Evolutionary conservation across 2,888 invertebrate genomes (phyloP).

Genomic region (Tinea semifulvella): DNA sequence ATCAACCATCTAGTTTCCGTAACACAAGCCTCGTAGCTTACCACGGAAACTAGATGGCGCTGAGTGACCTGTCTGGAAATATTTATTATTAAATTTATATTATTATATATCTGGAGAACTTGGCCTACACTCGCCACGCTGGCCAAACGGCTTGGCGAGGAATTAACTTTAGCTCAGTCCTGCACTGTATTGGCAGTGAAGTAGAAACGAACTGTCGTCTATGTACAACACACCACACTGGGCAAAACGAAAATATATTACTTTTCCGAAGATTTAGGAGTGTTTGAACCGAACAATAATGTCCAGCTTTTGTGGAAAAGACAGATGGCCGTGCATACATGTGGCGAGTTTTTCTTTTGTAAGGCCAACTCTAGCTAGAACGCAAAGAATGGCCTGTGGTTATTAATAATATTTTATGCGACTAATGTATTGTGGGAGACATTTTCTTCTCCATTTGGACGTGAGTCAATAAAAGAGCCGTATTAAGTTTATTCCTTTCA

Average conservation of each 20-base stretch:
- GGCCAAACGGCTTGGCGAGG: no score
- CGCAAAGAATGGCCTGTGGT: conserved; percentile 26
- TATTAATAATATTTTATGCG: conserved; percentile 60
- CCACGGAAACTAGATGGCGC: no score
- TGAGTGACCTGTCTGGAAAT: no score
- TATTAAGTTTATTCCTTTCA: no score
- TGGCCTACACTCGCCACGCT: no score
- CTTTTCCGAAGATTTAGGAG: conserved; percentile 68
- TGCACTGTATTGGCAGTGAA: no score
- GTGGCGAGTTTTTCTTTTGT: conserved; percentile 63
- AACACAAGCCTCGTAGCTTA: no score
- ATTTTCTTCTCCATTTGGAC: neutral
- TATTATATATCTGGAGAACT: no score
- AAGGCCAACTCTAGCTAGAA: conserved; percentile 54
- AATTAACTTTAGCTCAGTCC: no score
- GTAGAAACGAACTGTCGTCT: conserved; percentile 47
- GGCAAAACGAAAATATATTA: conserved; percentile 69
- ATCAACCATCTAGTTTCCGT: no score
- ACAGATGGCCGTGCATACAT: conserved; percentile 66
- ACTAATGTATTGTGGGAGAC: conserved; percentile 1
- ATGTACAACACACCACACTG: conserved; percentile 57
- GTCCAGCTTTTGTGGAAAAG: conserved; percentile 69
- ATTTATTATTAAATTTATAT: no score
- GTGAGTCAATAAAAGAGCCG: no score
- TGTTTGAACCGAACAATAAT: conserved; percentile 70